Evolutionary conservation across 2,888 invertebrate species (phyloP), one percentile per base, ranked within the genome.

Genomic region (Stenolophus ochropezus): DNA sequence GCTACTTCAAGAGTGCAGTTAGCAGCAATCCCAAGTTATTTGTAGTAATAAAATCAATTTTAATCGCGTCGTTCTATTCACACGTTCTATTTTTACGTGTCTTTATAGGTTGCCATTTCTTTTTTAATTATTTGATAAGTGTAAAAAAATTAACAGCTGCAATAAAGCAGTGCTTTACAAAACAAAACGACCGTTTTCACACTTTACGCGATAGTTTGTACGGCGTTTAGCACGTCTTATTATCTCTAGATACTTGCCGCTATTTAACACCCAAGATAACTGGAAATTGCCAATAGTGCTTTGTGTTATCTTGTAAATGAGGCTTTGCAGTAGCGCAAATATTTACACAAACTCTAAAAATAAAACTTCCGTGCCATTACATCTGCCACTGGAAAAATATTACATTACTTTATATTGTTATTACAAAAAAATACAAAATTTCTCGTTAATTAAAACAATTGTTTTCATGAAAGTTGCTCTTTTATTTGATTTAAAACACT

Each of bases 101-200:
- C 18, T 77, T 77, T 61, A 65, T 77, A 47, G 61, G 23, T 11
- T 58, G 18, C 42, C 21, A 16, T 77, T 77, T 77, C 61, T 77
- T 53, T 77, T 65, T 77, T 65, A 77, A 77, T 77, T 77, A 77
- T 77, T 77, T 65, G 61, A 77, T 77, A 61, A 77, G 77, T 47
- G 42, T 61, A 47, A 61, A 77, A 77, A 77, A 77, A 61, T 61
- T 77, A 77, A 77, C 47, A 11, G 61, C 42, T 23, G 77, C 47
- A 42, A 77, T 77, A 77, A 77, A 77, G 11, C 51, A 42, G 23
- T 75, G 42, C 65, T 69, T 69, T 69, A 18, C 33, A 69, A 33
- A 33, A 75, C 56, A 53, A 76, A 53, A 76, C 56, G 56, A 76
- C 18, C 76, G 20, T 56, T 33, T 73, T 49, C 73, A 49, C 49